Base-by-base conservation (phyloP, 92 coral and sea anemone species). In the Blastomussa wellsi region DNA sequence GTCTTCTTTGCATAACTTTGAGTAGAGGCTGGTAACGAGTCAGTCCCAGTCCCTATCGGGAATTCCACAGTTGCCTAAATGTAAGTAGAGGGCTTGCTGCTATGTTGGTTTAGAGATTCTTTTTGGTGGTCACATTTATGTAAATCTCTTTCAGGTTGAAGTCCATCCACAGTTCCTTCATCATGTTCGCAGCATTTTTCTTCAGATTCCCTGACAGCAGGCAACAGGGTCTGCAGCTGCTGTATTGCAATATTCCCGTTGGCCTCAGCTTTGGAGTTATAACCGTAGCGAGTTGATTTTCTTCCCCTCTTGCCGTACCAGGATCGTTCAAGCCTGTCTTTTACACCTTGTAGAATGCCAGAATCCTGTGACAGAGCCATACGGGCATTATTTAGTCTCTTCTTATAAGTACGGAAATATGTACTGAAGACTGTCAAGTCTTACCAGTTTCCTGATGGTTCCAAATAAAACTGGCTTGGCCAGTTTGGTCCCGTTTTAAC, bases 71-170 rank as follows among this genome's bases (percentile, higher is more conserved):
- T 75, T 22, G 22, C 6, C n/a, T 81, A 81, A 24, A 81, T 81
- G 32, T 81, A 81, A 5, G 77, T 10, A 7, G 85, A 66, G 6
- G 85, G 85, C 77, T 48, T 81, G 77, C 85, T 67, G 0, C 44
- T 24, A 49, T 71, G 71, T 16, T 72, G 78, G 14, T 82, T 31
- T 19, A 33, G 17, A 64, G 20, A 16, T 31, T 80, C 76, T 31
- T 22, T 52, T 51, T 4, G 29, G 7, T 20, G 9, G 10, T 35
- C 19, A 4, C 5, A 5, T 69, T 51, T 70, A 1, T 13, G 22
- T 22, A 49, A 9, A 44, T 51, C 52, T 69, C 48, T 32, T 11
- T 81, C 26, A 37, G n/a, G 19, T 5, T 80, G 76, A 67, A 29
- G 8, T 52, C 36, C 79, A 36, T 70, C 74, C 69, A 7, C 48